Conservation (phyloP, 2,888 invertebrate species). For the Abrostola triplasia region DNA sequence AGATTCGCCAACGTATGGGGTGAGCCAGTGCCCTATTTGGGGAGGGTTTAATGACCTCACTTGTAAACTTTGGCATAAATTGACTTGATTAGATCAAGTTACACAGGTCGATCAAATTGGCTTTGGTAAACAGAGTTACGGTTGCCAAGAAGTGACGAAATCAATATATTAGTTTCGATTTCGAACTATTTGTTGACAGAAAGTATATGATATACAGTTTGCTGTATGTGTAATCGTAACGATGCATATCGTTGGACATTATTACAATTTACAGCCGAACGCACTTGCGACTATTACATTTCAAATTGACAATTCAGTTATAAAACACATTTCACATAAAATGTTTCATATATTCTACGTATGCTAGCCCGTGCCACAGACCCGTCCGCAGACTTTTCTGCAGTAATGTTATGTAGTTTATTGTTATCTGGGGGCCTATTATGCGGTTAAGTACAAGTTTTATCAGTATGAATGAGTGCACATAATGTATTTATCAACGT, state of each 20-base stretch:
- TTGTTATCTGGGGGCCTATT: slow-evolving; percentile 49
- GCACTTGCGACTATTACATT: neutral
- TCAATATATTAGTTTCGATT: neutral
- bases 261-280: too few relatives aligned
- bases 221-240: too few relatives aligned
- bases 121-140: slow-evolving; percentile 25
- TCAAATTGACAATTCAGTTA: neutral
- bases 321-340: neutral
- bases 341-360: neutral
- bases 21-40: slow-evolving; percentile 65
- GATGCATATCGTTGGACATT: too few relatives aligned
- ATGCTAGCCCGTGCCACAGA: slow-evolving; percentile 12
- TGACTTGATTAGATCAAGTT: slow-evolving; percentile 47
- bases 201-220: too few relatives aligned
- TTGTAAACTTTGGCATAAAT: slow-evolving; percentile 54
- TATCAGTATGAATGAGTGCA: slow-evolving; percentile 49
- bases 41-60: slow-evolving; percentile 63
- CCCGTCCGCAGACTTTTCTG: slow-evolving; percentile 16
- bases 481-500: slow-evolving; percentile 33
- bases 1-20: slow-evolving; percentile 67
- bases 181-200: too few relatives aligned
- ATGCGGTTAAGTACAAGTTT: slow-evolving; percentile 39
- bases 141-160: neutral
- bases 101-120: slow-evolving; percentile 40
- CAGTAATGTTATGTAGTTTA: slow-evolving; percentile 33